Evolutionary conservation across 2,113 vertebrate species (phyloP), one percentile per base, ranked within the genome.

Genomic region (Hylia prasina): DNA sequence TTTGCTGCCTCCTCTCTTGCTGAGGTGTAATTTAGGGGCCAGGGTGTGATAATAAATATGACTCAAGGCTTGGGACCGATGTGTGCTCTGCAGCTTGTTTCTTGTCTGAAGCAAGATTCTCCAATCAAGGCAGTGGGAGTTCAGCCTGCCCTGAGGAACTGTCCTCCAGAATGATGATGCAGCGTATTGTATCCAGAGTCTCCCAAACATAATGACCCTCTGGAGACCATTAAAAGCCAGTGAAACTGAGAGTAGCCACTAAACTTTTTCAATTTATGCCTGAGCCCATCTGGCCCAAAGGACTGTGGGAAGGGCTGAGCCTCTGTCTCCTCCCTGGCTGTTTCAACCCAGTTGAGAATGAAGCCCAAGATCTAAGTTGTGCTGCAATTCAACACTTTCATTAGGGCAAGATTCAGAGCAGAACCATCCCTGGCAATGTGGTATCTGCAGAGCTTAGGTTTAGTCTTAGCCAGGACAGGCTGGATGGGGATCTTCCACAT

Each of bases 171-270:
- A 63, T 0, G 64, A 89, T 89, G 80, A 82, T 78, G 47, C 71
- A 87, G 76, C 0, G 0, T 66, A 73, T 90, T 92, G 75, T 90
- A 56, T 86, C 84, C 35, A 3, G 61, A 87, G 90, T 96, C 92
- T 90, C 93, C 85, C 85, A 83, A 83, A 78, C 64, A 30, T 83
- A 78, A 93, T 27, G 20, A 57, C 5, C 22, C 90, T 40, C 75
- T 48, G 28, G 94, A 93, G 93, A 95, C 79, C 51, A 30, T 54
- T 95, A 86, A 93, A 96, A 94, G 60, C 64, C 85, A 78, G 37
- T 86, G 64, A 79, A 90, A 92, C 86, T 92, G 92, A 93, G 75
- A 92, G 79, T 86, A 89, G 93, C 88, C 86, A 57, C 79, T 95
- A 83, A 96, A 93, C 58, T 93, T 89, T 50, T 56, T 82, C 81